These are phyloP conservation scores for Oreochromis aureus DNA, from an alignment of 2,113 vertebrate species.

Conservation along the genomic window DNA sequence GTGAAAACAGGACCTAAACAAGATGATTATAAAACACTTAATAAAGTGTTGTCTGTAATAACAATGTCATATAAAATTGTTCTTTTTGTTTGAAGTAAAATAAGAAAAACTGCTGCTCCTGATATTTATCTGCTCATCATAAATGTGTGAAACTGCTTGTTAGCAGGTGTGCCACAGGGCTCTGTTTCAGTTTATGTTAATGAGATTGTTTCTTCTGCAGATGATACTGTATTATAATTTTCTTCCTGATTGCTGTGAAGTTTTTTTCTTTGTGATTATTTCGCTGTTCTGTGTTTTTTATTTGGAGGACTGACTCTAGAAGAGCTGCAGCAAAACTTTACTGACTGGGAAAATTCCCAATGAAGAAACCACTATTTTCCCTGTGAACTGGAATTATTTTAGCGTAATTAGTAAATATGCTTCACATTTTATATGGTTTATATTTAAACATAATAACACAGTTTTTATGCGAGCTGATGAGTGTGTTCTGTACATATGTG, in stretches of 20 bases:
- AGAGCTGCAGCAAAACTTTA: background rate
- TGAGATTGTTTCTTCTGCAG: background rate
- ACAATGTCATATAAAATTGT: background rate
- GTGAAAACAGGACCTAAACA: background rate
- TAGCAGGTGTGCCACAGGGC: rapidly evolving
- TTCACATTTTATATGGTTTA: background rate
- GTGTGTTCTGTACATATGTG: background rate
- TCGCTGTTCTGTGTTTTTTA: background rate
- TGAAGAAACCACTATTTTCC: background rate
- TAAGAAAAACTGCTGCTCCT: background rate
- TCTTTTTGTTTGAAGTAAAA: background rate
- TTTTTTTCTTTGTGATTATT: background rate
- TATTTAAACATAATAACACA: slow-evolving; percentile 22
- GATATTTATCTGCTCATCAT: background rate
- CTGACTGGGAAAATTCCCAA: background rate
- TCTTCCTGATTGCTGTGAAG: background rate
- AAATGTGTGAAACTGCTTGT: background rate
- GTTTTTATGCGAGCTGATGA: background rate
- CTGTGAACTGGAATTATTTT: background rate
- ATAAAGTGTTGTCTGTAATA: background rate
- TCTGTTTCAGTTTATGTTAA: background rate
- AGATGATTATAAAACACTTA: background rate
- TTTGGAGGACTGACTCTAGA: background rate
- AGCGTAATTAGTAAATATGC: background rate
- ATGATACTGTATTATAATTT: background rate